A percentile compares a stretch with the other conserved stretches of the same genome.
These are phyloP conservation scores for Ectropis crepuscularia DNA, from an alignment of 2,888 invertebrate species.

Conservation along the genomic window DNA sequence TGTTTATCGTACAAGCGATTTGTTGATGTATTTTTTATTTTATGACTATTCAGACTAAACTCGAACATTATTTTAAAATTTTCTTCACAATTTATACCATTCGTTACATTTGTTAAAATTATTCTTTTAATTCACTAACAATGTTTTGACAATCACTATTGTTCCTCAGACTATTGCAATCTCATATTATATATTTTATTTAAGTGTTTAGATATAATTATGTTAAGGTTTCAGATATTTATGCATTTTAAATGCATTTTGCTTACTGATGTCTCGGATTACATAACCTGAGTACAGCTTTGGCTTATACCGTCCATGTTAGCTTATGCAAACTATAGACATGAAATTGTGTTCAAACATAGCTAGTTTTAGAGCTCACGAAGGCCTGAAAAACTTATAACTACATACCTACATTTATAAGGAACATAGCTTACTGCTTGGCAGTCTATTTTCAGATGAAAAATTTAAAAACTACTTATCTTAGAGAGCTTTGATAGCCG, in stretches of 20 bases:
- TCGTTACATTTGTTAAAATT: neutral
- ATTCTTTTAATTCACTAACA: neutral
- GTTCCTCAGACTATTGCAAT: conserved; percentile 54
- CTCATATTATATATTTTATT: conserved; percentile 45
- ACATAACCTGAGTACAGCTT: conserved; percentile 46
- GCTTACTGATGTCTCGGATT: conserved; percentile 31
- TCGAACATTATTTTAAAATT: too few species aligned
- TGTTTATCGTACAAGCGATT: conserved; percentile 10
- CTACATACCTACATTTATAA: neutral
- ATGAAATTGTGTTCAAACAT: conserved; percentile 5
- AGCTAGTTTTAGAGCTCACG: neutral
- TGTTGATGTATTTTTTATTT: neutral
- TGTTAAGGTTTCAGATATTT: conserved; percentile 43
- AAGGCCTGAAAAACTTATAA: conserved; percentile 13
- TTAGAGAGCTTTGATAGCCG: neutral
- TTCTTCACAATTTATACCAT: too few species aligned
- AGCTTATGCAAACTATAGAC: conserved; percentile 13
- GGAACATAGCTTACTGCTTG: conserved; percentile 46
- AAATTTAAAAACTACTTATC: neutral
- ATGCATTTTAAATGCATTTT: conserved; percentile 69
- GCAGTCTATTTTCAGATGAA: conserved; percentile 50
- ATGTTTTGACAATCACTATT: conserved; percentile 10
- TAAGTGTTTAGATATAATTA: conserved; percentile 43
- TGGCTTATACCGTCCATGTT: conserved; percentile 64
- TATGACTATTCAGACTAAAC: too few species aligned